These are phyloP conservation scores for Chloroclystis v-ata DNA, from an alignment of 2,888 invertebrate genomes.

Conservation along the genomic window DNA sequence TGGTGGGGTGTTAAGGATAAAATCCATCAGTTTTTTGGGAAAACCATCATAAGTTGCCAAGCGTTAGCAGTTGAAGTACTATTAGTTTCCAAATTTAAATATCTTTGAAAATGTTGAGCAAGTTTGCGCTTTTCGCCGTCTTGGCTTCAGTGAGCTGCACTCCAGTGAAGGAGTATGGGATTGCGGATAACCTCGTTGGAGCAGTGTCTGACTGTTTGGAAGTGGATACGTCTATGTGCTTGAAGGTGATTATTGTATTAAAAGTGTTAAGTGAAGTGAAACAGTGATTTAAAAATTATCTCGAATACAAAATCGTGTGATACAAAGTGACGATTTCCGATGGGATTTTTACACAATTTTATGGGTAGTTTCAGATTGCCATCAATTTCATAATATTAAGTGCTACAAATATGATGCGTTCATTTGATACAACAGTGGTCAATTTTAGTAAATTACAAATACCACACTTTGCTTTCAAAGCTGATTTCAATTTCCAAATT, in stretches of 20 bases:
- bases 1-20: conserved; percentile 72
- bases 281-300: neutral
- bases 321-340: too few species aligned
- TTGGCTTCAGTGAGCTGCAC: conserved; percentile 59
- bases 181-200: conserved; percentile 67
- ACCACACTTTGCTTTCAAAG: too few species aligned
- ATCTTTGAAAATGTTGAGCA: conserved; percentile 56
- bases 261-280: conserved; percentile 43
- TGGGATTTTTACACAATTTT: too few species aligned
- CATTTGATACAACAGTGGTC: too few species aligned
- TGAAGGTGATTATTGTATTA: conserved; percentile 76
- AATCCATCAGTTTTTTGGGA: conserved; percentile 70
- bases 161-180: conserved; percentile 61
- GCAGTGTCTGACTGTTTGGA: conserved; percentile 77
- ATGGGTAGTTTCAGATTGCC: too few species aligned
- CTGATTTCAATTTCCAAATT: too few species aligned
- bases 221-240: conserved; percentile 77
- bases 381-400: too few species aligned
- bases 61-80: conserved; percentile 56
- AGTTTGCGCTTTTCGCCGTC: conserved; percentile 54
- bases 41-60: conserved; percentile 68
- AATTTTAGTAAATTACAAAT: too few species aligned
- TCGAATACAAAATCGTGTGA: too few species aligned
- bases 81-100: conserved; percentile 25
- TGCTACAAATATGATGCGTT: too few species aligned